Evolutionary conservation across 1,140 invertebrate genomes (phyloP), one percentile per base, ranked within the genome.

Genomic region (Polypedilum vanderplanki): DNA sequence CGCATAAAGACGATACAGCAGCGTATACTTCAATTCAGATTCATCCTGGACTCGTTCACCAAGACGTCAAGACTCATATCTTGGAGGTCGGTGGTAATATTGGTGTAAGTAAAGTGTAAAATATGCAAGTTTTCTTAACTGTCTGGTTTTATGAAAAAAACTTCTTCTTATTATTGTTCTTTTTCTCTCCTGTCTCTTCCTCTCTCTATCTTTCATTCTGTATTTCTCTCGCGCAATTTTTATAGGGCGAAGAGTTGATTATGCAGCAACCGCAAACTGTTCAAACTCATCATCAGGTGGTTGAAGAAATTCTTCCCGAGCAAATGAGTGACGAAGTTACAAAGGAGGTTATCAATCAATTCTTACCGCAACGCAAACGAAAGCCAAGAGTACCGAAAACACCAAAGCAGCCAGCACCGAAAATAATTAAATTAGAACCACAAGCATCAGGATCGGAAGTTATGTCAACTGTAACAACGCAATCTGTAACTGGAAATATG

Each of bases 1-100:
- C 82, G 57, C 82, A 83, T 77, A 80, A 82, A 75, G 81, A 83
- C 75, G 83, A 83, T 75, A 81, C 81, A 15, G 80, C 80, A 73
- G 20, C 74, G 40, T 64, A 75, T 15, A 81, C 82, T 84, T 80
- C 78, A 84, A 77, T 85, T 82, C 76, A 86, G 85, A 78, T 87
- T 80, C 84, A 80, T 76, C 78, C 74, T 20, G 80, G 80, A 75
- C 81, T 82, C 79, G 80, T 82, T 78, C 81, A 82, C 76, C 81
- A 83, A 74, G 80, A 81, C 15, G 75, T 76, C 12, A 77, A 75
- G 64, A 40, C 75, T 20, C 74, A 75, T 33, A 77, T 76, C 7
- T 22, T 70, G 17, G 65, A 70, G 18, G 65, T 70, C 17, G 65
- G 65, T 18, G 65, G 65, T 10, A 70, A 70, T 18, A 70, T 70